phyloP scores from a whole-genome alignment of 2,113 vertebrate genomes.

The Cynocephalus volans region DNA sequence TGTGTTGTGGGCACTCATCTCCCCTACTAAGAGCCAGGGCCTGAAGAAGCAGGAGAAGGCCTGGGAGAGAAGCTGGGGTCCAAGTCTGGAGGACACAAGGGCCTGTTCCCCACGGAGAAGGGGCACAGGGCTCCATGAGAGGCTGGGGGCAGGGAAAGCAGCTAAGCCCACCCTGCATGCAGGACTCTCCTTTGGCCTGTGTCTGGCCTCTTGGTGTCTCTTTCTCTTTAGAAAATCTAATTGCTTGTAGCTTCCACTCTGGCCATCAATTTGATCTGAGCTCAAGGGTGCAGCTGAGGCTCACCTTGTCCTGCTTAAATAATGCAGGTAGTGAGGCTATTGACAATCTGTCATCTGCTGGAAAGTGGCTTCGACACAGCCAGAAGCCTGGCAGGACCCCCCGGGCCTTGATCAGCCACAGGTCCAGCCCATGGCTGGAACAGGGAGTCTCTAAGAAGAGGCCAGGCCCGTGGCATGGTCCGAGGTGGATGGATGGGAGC shows the following conservation, averaged over 20 bases:
- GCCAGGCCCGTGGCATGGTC: neutral
- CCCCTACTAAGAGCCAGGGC: neutral
- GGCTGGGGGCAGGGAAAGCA: neutral
- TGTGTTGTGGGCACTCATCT: neutral
- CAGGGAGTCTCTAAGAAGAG: neutral
- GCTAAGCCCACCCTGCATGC: neutral
- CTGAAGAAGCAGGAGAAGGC: neutral
- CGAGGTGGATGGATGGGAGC: neutral
- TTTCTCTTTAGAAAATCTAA: constrained; percentile 78
- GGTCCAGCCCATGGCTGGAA: neutral
- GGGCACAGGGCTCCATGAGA: accelerated
- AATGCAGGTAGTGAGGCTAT: constrained; percentile 81
- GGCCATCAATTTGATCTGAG: constrained; percentile 79
- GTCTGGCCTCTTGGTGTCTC: neutral
- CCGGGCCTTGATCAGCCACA: constrained; percentile 20
- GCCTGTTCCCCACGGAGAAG: neutral
- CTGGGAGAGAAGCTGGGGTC: neutral
- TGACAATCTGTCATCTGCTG: constrained; percentile 75
- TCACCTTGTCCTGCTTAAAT: constrained; percentile 85
- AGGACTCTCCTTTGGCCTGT: neutral
- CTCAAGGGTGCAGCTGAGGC: constrained; percentile 81
- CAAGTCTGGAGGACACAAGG: neutral
- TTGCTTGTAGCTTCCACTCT: constrained; percentile 70
- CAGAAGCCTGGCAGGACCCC: neutral
- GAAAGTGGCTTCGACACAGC: constrained; percentile 70